Evolutionary conservation across 2,888 invertebrate genomes (phyloP), one percentile per base, ranked within the genome.

Genomic region (Coenonympha glycerion): DNA sequence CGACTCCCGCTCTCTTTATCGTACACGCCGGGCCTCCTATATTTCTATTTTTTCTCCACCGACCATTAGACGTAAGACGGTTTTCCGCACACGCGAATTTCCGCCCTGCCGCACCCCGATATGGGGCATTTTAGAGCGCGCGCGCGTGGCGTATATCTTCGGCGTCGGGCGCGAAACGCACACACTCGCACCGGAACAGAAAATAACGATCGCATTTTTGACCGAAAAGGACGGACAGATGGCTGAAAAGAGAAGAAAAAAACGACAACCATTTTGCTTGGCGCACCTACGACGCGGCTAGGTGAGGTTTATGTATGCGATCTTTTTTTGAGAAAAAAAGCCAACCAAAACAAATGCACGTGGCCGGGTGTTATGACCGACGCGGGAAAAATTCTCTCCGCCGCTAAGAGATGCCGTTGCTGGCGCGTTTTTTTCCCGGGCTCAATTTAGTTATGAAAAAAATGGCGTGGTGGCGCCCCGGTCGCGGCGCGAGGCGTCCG

Each of bases 141-240:
- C 39, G 16, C 16, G 8, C 18, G 5, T 69, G 85, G 73, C 75
- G 71, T 61, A 73, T 85, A 76, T 63, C 69, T 71, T 68, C 58
- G 63, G 65, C 68, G 68, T 53, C 64, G 68, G 69, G 57, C 72
- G 71, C 70, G 70, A 69, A 71, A 86, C 86, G 77, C 87, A 87
- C 86, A 87, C 87, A 86, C 61, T 70, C 69, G 71, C 77, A 77
- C 81, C 86, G 84, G 84, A 86, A 87, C 86, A 85, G 87, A 87
- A 66, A 88, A 87, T 88, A 87, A 87, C 88, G 88, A 88, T 88
- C 88, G 88, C 84, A 83, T 87, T 87, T 87, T 87, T 87, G 87
- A 79, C 84, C 78, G 87, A 87, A 86, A 86, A 86, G 87, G 87
- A 87, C 85, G 76, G 87, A 86, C 82, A 85, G 83, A 86, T 86